Evolutionary conservation across 2,888 invertebrate genomes (phyloP), one percentile per base, ranked within the genome.

Genomic region (Malachius bipustulatus): DNA sequence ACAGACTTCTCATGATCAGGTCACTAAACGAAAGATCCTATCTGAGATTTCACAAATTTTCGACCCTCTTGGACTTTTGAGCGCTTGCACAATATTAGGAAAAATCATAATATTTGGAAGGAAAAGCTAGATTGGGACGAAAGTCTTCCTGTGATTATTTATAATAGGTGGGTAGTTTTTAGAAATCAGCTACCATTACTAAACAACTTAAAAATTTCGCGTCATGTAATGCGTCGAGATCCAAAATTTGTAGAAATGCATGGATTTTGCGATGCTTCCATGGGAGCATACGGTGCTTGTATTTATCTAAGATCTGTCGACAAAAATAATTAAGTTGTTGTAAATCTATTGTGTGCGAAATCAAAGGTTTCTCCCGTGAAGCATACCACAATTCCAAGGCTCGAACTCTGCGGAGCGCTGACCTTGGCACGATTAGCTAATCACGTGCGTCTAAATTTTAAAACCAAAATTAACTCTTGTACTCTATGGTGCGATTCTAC

Each of bases 401-500:
- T 47, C 13, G 48, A 47, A 30, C 31, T 47, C 4, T 32, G 36
- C 16, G 48, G 30, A 1, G 43, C 47, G 3, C 11, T 43, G 4
- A 4, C 45, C 6, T 27, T 40, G 8, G 31, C 45, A 8, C 32
- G 36, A 29, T 29, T 47, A 26, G n/a, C 35, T 19, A 14, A 33
- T 9, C 43, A 41, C 32, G 39, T 45, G 3, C 10, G 8, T 8
- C 30, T 13, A 9, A 38, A 44, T 8, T 33, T 44, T 10, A 35
- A 34, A 3, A 28, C 36, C 1, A 3, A 16, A 27, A 3, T 42
- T 4, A n/a, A 41, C n/a, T 34, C n/a, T n/a, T n/a, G n/a, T n/a
- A n/a, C n/a, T n/a, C n/a, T n/a, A n/a, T n/a, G n/a, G n/a, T n/a
- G n/a, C 11, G 47, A 48, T 33, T 46, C 46, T 3, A 41, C 39